Conservation (phyloP, 2,113 vertebrate genomes). For the Dipodomys merriami region DNA sequence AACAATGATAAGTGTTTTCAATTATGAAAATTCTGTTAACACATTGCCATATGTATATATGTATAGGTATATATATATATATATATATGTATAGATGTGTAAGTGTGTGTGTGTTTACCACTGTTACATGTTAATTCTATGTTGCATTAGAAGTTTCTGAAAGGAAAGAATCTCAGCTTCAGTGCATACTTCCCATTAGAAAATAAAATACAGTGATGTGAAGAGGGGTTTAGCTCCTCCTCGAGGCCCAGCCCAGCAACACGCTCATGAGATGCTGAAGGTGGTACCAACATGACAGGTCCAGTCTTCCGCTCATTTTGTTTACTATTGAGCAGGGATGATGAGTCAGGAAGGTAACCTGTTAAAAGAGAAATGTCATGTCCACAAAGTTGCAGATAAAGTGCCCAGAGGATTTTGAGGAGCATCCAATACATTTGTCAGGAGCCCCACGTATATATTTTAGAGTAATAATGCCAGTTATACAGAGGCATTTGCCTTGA, state of each 20-base stretch:
- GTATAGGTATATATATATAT: no score
- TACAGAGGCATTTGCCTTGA: rapidly evolving
- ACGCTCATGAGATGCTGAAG: rapidly evolving
- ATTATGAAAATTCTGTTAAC: neutral
- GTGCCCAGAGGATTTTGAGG: neutral
- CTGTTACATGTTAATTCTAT: neutral
- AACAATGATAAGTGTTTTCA: neutral
- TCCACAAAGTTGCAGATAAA: neutral
- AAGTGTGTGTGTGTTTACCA: no score
- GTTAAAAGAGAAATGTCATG: no score
- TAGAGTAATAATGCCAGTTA: rapidly evolving
- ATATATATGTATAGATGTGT: no score
- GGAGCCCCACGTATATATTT: no score
- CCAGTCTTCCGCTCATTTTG: neutral
- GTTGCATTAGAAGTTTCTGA: neutral
- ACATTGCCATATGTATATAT: no score
- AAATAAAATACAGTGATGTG: neutral
- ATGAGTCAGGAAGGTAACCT: neutral
- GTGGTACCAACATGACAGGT: no score
- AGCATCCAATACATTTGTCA: neutral
- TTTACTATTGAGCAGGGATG: neutral
- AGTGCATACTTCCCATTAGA: neutral
- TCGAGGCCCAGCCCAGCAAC: neutral
- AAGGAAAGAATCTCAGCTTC: neutral
- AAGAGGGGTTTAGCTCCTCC: neutral